These are phyloP conservation scores for Sinelater perroti DNA, from an alignment of 2,888 invertebrate genomes.

Conservation along the genomic window DNA sequence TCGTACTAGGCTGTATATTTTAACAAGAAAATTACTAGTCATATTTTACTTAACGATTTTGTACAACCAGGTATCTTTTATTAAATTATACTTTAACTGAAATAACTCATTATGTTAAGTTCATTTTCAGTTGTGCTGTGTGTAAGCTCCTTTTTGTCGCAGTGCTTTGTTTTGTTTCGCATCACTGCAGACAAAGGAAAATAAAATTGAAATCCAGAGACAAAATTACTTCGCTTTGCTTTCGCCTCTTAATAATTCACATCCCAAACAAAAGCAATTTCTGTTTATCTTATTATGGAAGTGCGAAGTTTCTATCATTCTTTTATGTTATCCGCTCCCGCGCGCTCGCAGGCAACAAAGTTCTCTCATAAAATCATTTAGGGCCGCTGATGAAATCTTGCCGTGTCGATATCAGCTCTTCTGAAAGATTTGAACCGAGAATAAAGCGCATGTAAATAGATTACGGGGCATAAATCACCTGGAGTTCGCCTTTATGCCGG, in stretches of 20 bases:
- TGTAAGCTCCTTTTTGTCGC: no score
- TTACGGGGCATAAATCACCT: constrained; percentile 37
- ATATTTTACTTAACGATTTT: no score
- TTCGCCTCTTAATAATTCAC: constrained; percentile 31
- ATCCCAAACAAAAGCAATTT: constrained; percentile 34
- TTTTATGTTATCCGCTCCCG: constrained; percentile 31
- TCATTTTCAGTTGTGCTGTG: no score
- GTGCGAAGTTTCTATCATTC: constrained; percentile 34
- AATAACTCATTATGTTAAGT: no score
- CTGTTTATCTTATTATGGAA: constrained; percentile 35
- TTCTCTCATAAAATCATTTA: constrained; percentile 38
- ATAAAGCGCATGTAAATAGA: constrained; percentile 33
- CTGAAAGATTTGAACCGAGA: constrained; percentile 36
- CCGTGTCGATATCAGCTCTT: constrained; percentile 33
- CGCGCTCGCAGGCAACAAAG: constrained; percentile 28
- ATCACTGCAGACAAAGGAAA: no score
- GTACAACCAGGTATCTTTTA: no score
- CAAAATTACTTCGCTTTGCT: constrained; percentile 19
- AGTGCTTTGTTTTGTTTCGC: no score
- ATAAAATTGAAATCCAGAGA: constrained; percentile 2
- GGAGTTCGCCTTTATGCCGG: constrained; percentile 25
- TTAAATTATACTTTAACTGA: no score
- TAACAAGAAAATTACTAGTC: no score
- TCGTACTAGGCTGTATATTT: no score
- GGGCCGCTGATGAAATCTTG: constrained; percentile 35